phyloP scores from a whole-genome alignment of 2,888 invertebrate species.

The Pharmacophagus antenor region DNA sequence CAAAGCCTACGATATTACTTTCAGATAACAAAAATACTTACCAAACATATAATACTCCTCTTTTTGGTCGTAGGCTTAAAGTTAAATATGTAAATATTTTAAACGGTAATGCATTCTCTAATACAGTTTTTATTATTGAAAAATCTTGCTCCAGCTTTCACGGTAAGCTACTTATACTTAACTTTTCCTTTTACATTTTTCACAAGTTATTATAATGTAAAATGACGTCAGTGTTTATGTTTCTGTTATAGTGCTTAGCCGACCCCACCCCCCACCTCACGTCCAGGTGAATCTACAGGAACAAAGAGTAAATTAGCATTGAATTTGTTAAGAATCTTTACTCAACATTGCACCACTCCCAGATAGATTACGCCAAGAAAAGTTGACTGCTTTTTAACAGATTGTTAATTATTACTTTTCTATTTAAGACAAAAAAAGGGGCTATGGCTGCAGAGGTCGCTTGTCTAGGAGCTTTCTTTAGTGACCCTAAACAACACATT shows the following conservation, averaged over 20 bases:
- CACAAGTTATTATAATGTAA: background rate
- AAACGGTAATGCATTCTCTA: too few relatives aligned
- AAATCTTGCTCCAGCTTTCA: too few relatives aligned
- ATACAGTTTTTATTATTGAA: too few relatives aligned
- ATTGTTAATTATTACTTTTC: conserved; percentile 29
- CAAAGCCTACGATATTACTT: too few relatives aligned
- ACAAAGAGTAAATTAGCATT: conserved; percentile 29
- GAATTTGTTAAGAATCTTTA: conserved; percentile 24
- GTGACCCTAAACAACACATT: conserved; percentile 5
- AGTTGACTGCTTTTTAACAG: conserved; percentile 26
- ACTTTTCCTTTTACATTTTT: too few relatives aligned
- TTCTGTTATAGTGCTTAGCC: background rate
- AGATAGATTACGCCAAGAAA: conserved; percentile 27
- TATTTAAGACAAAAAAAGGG: conserved; percentile 17
- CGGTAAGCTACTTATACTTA: too few relatives aligned
- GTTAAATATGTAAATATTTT: too few relatives aligned
- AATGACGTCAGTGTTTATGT: background rate
- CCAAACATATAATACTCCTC: too few relatives aligned
- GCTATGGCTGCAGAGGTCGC: too few relatives aligned
- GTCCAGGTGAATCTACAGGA: conserved; percentile 17
- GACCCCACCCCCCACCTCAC: too few relatives aligned
- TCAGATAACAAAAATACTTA: too few relatives aligned
- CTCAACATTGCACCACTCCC: conserved; percentile 22
- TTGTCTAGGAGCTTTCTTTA: background rate
- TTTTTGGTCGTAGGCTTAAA: too few relatives aligned